Conservation (phyloP, 1,140 invertebrate genomes). For the Orussus abietinus region DNA sequence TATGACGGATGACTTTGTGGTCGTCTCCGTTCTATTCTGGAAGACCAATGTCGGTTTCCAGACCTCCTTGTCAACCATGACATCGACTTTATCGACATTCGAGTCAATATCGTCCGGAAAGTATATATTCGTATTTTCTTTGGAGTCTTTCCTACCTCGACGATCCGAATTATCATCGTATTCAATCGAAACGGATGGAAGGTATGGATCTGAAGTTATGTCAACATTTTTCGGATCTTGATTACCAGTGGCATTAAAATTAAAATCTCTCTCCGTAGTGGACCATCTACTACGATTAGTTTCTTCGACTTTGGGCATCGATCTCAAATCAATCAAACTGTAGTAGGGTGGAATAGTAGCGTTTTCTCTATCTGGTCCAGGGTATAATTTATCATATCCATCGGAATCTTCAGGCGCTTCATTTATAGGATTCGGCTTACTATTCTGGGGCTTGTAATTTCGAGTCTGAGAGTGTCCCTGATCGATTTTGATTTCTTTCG, state of each 20-base stretch:
- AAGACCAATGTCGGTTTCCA: conserved; percentile 39
- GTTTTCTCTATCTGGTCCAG: too few species aligned
- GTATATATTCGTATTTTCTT: conserved; percentile 9
- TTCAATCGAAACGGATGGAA: conserved; percentile 28
- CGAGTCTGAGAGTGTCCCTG: conserved; percentile 32
- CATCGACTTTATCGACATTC: conserved; percentile 24
- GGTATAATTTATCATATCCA: neutral
- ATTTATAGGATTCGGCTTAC: conserved; percentile 2
- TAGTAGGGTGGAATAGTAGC: neutral
- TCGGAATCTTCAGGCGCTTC: neutral
- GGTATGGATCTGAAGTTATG: conserved; percentile 9
- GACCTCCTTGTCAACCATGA: conserved; percentile 26
- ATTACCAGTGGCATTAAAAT: neutral
- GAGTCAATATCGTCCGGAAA: conserved; percentile 12
- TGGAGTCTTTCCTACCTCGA: neutral
- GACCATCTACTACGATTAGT: too few species aligned
- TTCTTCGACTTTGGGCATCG: conserved; percentile 5
- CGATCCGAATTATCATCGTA: conserved; percentile 17
- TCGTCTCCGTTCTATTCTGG: conserved; percentile 32
- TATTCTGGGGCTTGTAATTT: conserved; percentile 20
- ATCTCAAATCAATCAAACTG: conserved; percentile 9
- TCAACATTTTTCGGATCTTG: neutral
- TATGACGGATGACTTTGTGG: conserved; percentile 30
- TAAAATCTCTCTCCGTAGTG: conserved; percentile 1
- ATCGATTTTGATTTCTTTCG: conserved; percentile 28